Conservation (phyloP, 2,797 vertebrate genomes). For the Rhynchotus rufescens region DNA sequence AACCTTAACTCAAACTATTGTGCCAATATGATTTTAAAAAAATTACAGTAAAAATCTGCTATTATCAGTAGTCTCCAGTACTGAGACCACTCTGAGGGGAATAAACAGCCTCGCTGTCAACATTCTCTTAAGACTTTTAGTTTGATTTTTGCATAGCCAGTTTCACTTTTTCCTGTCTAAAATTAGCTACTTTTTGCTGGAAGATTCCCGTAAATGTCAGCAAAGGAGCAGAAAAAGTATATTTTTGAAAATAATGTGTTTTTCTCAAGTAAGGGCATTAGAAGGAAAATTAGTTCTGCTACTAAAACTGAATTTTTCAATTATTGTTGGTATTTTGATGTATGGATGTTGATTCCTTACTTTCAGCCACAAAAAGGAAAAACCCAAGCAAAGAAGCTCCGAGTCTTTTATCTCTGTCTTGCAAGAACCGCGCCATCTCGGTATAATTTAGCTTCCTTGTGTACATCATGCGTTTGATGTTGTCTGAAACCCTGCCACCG, state of each 20-base stretch:
- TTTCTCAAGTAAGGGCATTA: background rate
- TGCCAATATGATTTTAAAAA: background rate
- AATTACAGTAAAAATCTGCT: background rate
- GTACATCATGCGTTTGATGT: background rate
- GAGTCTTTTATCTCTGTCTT: background rate
- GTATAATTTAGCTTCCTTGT: background rate
- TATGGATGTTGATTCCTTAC: background rate
- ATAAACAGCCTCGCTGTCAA: background rate
- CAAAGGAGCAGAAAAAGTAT: background rate
- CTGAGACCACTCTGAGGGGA: background rate
- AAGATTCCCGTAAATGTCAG: background rate
- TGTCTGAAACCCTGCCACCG: background rate
- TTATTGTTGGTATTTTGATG: background rate
- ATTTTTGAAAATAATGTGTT: background rate
- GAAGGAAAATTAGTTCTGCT: background rate
- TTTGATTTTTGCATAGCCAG: background rate
- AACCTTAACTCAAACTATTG: background rate
- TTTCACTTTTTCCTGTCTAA: background rate
- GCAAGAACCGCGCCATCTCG: background rate
- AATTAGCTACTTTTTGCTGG: background rate
- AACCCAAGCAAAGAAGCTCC: background rate
- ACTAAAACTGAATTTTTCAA: background rate
- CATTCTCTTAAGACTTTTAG: slow-evolving; percentile 6
- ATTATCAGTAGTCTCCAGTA: background rate
- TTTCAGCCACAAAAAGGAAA: background rate